Evolutionary conservation across 2,113 vertebrate genomes (phyloP).

Genomic region (Ciconia maguari): DNA sequence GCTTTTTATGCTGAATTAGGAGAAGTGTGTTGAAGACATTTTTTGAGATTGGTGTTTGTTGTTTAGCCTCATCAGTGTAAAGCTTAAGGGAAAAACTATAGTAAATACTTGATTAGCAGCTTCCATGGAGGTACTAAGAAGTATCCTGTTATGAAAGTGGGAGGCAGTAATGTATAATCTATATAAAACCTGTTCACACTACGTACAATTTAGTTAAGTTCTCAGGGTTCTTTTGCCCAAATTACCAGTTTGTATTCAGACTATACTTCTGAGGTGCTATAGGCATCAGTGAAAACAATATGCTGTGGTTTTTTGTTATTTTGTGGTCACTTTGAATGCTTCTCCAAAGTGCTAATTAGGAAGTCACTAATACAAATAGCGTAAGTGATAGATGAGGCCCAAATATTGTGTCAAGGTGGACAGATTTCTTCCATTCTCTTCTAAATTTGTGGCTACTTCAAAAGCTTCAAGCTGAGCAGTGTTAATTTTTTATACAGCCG

Average conservation of each 20-base stretch:
- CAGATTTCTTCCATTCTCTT: neutral
- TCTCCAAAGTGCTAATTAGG: neutral
- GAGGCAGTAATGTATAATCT: neutral
- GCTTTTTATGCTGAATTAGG: neutral
- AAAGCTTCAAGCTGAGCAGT: neutral
- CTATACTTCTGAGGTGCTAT: neutral
- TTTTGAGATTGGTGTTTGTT: neutral
- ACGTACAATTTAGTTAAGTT: neutral
- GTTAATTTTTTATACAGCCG: neutral
- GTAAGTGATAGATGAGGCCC: neutral
- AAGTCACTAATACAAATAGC: neutral
- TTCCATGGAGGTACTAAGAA: neutral
- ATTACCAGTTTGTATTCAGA: neutral
- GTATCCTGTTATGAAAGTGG: neutral
- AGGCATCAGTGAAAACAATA: neutral
- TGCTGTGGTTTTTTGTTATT: neutral
- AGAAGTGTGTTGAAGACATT: neutral
- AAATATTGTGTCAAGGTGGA: neutral
- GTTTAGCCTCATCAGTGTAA: neutral
- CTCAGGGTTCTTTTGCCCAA: neutral
- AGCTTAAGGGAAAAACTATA: neutral
- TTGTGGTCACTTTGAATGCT: neutral
- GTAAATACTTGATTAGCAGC: neutral
- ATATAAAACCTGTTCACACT: neutral
- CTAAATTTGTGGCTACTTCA: neutral